These are phyloP conservation scores for Eupsittula cactorum DNA, from an alignment of 2,113 vertebrate species.

Conservation along the genomic window DNA sequence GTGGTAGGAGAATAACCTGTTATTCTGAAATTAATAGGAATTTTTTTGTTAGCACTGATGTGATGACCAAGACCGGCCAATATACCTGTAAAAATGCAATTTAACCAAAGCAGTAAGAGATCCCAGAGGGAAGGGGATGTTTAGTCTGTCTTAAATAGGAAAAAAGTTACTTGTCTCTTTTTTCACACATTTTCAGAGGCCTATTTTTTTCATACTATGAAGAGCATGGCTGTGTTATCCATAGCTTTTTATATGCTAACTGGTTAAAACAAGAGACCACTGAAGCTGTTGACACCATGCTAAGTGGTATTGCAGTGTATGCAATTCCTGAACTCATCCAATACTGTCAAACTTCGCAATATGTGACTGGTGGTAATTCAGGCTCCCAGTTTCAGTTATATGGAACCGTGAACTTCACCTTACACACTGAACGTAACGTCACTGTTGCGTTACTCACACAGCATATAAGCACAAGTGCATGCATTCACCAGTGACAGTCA, in stretches of 20 bases:
- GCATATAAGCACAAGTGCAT: rapidly evolving
- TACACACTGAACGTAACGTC: rapidly evolving
- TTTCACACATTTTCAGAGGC: neutral
- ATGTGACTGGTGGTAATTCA: neutral
- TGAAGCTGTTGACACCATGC: neutral
- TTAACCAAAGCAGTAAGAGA: neutral
- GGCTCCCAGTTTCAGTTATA: rapidly evolving
- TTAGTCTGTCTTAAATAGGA: neutral
- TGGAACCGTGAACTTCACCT: neutral
- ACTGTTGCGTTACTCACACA: neutral
- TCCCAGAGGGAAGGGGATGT: neutral
- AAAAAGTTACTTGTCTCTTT: neutral
- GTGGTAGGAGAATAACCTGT: neutral
- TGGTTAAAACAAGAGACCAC: neutral
- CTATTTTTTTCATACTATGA: neutral
- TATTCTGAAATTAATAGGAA: neutral
- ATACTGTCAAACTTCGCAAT: neutral
- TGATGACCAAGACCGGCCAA: neutral
- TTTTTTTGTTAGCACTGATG: neutral
- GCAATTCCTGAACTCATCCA: neutral
- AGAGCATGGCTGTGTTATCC: neutral
- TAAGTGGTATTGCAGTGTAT: neutral
- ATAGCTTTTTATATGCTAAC: neutral
- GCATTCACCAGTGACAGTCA: neutral
- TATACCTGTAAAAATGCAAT: neutral